A percentile compares a stretch with the other conserved stretches of the same genome.
phyloP scores from a whole-genome alignment of 2,888 invertebrate species.

The Brenthis ino region DNA sequence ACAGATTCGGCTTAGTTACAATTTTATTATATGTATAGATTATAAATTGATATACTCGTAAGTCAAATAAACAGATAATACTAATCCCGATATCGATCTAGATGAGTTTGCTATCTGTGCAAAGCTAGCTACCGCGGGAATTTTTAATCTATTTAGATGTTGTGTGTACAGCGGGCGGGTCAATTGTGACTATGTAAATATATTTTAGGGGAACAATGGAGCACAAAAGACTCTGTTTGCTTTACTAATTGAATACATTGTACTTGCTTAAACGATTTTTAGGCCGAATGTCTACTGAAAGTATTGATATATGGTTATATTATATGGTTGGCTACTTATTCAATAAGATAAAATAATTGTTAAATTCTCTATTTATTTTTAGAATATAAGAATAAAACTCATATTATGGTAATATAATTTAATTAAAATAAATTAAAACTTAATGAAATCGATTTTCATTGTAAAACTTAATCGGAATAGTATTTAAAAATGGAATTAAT shows the following conservation, averaged over 20 bases:
- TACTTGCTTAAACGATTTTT: slow-evolving; percentile 70
- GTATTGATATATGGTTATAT: not conserved
- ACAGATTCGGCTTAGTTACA: too few relatives aligned
- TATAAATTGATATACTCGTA: too few relatives aligned
- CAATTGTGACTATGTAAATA: slow-evolving; percentile 57
- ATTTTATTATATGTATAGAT: too few relatives aligned
- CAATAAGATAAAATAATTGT: not conserved
- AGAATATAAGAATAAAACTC: too few relatives aligned
- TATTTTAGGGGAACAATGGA: slow-evolving; percentile 52
- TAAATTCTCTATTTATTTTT: too few relatives aligned
- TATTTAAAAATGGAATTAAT: too few relatives aligned
- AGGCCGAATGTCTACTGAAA: slow-evolving; percentile 48
- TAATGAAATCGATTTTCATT: too few relatives aligned
- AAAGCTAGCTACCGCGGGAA: slow-evolving; percentile 9
- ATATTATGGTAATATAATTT: too few relatives aligned
- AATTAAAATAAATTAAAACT: too few relatives aligned
- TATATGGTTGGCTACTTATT: not conserved
- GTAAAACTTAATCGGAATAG: too few relatives aligned
- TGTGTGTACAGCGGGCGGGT: slow-evolving; percentile 23
- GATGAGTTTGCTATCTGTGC: slow-evolving; percentile 21
- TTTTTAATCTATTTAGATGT: slow-evolving; percentile 22
- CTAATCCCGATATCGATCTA: not conserved
- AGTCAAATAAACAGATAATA: not conserved
- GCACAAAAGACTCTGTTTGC: slow-evolving; percentile 68
- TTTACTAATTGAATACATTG: slow-evolving; percentile 78